Evolutionary conservation across 2,888 invertebrate species (phyloP).

Genomic region (Leptinotarsa tumamoca): DNA sequence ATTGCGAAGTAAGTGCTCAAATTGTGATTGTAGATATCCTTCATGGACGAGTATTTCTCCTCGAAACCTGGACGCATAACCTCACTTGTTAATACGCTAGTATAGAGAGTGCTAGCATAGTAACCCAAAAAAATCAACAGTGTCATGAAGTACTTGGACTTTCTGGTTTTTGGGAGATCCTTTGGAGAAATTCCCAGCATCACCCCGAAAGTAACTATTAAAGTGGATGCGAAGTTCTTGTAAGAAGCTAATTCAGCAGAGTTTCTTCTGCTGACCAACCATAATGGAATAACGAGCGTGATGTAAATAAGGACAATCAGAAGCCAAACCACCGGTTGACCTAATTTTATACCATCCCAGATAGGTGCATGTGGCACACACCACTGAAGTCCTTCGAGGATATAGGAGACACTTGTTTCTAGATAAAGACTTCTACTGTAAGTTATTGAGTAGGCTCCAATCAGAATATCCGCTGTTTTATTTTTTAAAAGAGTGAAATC

Average conservation of each 20-base stretch:
- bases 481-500: neutral
- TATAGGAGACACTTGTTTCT: neutral
- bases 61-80: neutral
- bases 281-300: neutral
- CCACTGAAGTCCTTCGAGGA: neutral
- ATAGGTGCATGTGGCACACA: constrained; percentile 1
- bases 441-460: neutral
- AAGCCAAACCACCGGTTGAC: neutral
- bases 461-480: constrained; percentile 1
- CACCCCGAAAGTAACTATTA: neutral
- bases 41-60: neutral
- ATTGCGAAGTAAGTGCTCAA: constrained; percentile 1
- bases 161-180: neutral
- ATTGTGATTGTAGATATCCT: neutral
- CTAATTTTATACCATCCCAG: neutral
- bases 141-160: neutral
- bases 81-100: neutral
- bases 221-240: neutral
- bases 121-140: neutral
- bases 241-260: neutral
- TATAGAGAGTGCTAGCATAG: neutral
- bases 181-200: neutral
- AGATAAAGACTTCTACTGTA: neutral
- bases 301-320: neutral
- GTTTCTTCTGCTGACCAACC: neutral